Evolutionary conservation across 2,888 invertebrate genomes (phyloP), one percentile per base, ranked within the genome.

Genomic region (Mycalesis mineus): DNA sequence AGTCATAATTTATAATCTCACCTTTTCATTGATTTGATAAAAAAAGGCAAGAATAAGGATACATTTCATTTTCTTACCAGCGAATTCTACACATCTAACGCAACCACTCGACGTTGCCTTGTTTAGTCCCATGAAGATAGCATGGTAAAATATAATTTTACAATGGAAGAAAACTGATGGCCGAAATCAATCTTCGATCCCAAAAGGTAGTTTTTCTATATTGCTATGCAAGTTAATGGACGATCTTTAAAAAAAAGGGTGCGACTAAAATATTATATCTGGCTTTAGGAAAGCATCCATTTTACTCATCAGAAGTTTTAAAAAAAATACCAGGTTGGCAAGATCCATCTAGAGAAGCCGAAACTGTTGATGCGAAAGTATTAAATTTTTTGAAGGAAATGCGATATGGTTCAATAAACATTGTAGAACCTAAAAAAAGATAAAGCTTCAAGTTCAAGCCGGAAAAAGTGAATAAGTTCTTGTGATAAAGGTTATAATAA

Each of bases 81-180:
- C n/a, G n/a, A n/a, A n/a, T n/a, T n/a, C n/a, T n/a, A n/a, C n/a
- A n/a, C 68, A 4, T 74, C 73, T 3, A 70, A 78, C 47, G 13
- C 70, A 69, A 47, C 68, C 70, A 5, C 60, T 72, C n/a, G 69
- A 74, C 57, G 66, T 74, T 28, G 63, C 68, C 13, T 67, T 66
- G 45, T 73, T 73, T 55, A 44, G 61, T 13, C 66, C 68, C 8
- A 45, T 69, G 45, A 74, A 72, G 55, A 65, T 36, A 37, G 63
- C 59, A 22, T 74, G 71, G 72, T 48, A 65, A 31, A 59, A 67
- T 48, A 61, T 67, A 17, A 42, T 71, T 15, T 40, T 61, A 29
- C 40, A 60, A 42, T 65, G 60, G 56, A 63, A 63, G 58, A 58
- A 62, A 39, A 42, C 48, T 6, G 53, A 53, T 11, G 53, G 53